These are phyloP conservation scores for Esox lucius DNA, from an alignment of 2,797 vertebrate species.

Conservation along the genomic window DNA sequence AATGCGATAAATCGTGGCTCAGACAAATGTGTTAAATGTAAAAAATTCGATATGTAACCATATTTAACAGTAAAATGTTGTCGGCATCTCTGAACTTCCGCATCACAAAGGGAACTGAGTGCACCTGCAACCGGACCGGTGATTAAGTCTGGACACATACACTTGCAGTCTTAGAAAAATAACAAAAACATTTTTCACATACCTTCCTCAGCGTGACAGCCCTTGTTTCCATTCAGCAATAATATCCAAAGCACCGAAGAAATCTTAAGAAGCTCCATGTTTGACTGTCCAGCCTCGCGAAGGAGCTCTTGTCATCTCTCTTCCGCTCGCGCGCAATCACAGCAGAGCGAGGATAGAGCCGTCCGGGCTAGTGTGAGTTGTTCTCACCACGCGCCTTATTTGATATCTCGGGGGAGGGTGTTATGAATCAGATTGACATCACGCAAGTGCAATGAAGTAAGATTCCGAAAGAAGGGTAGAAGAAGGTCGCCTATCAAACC, in stretches of 20 bases:
- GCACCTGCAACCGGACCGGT: not conserved
- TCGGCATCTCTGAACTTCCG: not conserved
- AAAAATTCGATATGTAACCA: too few relatives aligned
- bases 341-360: slow-evolving; percentile 46
- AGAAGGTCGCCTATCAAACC: slow-evolving; percentile 58
- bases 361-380: slow-evolving; percentile 58
- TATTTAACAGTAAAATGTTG: not conserved
- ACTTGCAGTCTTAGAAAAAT: slow-evolving; percentile 6
- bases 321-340: slow-evolving; percentile 53
- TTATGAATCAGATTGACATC: slow-evolving; percentile 55
- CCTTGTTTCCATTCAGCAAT: slow-evolving; percentile 56
- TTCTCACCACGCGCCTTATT: slow-evolving; percentile 54
- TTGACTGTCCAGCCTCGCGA: slow-evolving; percentile 67
- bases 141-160: not conserved
- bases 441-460: slow-evolving; percentile 53
- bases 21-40: not conserved
- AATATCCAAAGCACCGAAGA: slow-evolving; percentile 75
- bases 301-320: slow-evolving; percentile 73
- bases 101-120: not conserved
- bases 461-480: slow-evolving; percentile 27
- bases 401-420: slow-evolving; percentile 70
- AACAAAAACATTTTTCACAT: slow-evolving; percentile 29
- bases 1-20: not conserved
- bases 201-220: slow-evolving; percentile 74
- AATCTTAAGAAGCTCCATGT: slow-evolving; percentile 75